These are phyloP conservation scores for Calcarius lapponicus DNA, from an alignment of 2,797 vertebrate species.

Conservation along the genomic window DNA sequence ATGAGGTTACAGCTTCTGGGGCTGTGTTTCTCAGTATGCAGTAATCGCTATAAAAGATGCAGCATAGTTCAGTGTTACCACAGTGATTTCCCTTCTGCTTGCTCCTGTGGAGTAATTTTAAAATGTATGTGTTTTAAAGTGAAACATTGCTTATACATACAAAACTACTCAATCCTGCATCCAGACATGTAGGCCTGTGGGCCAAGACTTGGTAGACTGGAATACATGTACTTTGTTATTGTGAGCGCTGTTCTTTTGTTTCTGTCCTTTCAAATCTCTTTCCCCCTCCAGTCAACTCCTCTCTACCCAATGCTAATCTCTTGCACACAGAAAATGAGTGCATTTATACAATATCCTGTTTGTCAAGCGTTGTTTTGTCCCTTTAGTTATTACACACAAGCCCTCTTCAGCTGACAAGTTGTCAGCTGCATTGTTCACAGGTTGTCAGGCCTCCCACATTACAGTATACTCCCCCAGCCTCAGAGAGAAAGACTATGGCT, in stretches of 20 bases:
- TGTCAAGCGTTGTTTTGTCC: neutral
- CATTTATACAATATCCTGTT: conserved; percentile 8
- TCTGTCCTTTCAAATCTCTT: neutral
- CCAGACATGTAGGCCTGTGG: neutral
- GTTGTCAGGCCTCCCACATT: conserved; percentile 9
- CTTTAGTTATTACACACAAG: neutral
- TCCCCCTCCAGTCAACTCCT: neutral
- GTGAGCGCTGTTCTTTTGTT: neutral
- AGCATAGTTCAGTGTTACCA: neutral
- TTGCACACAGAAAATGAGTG: neutral
- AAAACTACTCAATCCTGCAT: neutral
- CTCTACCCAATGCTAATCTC: neutral
- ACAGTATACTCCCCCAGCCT: neutral
- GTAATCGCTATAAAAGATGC: neutral
- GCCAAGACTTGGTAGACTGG: neutral
- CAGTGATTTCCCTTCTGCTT: neutral
- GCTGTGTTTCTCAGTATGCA: neutral
- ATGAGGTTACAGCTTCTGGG: neutral
- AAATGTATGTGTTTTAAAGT: neutral
- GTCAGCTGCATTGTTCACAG: neutral
- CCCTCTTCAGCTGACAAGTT: neutral
- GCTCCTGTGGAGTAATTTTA: neutral
- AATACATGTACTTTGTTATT: neutral
- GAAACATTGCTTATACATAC: neutral
- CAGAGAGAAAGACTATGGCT: neutral